These are phyloP conservation scores for Halcyon chelicuti DNA, from an alignment of 2,797 vertebrate genomes.

Conservation along the genomic window DNA sequence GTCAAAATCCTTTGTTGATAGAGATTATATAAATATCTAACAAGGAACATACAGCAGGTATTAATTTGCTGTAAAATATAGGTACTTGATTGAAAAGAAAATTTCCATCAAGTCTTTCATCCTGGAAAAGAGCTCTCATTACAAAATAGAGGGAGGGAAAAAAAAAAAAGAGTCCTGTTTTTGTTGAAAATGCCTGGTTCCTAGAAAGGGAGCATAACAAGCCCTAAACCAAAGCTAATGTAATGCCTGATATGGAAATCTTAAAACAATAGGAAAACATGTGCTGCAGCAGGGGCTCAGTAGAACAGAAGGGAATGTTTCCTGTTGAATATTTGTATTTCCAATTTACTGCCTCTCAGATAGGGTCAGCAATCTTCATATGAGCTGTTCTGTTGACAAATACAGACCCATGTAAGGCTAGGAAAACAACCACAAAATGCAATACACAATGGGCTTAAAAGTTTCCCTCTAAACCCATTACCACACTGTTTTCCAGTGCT, in stretches of 20 bases:
- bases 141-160: neutral
- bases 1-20: neutral
- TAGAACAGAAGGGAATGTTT: neutral
- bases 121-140: neutral
- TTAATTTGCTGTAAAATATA: slow-evolving; percentile 1
- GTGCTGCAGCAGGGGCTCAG: neutral
- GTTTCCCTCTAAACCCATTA: neutral
- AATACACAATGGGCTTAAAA: neutral
- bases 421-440: neutral
- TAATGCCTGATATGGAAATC: neutral
- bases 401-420: neutral
- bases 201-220: neutral
- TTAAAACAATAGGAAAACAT: neutral
- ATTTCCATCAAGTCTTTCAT: neutral
- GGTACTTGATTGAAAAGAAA: neutral
- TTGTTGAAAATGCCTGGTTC: neutral
- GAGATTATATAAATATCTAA: neutral
- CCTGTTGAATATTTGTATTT: neutral
- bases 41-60: neutral
- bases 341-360: neutral
- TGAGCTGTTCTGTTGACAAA: neutral
- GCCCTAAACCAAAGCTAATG: neutral
- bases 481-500: rapidly evolving
- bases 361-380: neutral
- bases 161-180: neutral